phyloP scores from a whole-genome alignment of 2,797 vertebrate species.

The Lepilemur septentrionalis region DNA sequence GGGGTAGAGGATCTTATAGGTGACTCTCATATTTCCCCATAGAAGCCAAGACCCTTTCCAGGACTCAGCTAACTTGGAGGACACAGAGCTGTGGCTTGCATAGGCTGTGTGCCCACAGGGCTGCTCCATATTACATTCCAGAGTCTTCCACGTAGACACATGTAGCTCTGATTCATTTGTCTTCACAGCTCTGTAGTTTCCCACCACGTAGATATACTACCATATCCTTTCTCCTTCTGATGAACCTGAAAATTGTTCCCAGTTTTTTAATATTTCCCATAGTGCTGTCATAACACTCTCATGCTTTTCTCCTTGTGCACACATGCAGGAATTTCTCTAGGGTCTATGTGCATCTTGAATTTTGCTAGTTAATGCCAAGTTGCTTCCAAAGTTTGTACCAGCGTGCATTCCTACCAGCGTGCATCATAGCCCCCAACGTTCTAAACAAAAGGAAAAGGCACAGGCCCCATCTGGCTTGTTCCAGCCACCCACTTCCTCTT shows the following conservation, averaged over 20 bases:
- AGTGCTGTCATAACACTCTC: background rate
- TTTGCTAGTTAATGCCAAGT: background rate
- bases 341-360: background rate
- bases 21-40: background rate
- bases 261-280: background rate
- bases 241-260: background rate
- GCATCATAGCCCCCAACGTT: background rate
- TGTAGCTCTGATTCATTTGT: background rate
- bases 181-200: background rate
- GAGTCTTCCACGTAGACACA: background rate
- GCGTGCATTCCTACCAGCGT: background rate
- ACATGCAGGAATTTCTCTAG: background rate
- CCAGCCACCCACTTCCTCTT: background rate
- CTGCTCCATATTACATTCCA: background rate
- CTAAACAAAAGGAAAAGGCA: background rate
- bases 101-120: background rate
- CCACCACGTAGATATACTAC: background rate
- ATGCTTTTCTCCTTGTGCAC: background rate
- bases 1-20: background rate
- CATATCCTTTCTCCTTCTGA: background rate
- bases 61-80: background rate
- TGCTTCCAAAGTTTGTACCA: background rate
- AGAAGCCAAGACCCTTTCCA: background rate
- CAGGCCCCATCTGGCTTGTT: background rate
- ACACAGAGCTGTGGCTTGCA: background rate